phyloP scores from a whole-genome alignment of 1,140 invertebrate species.

The Dufourea novaeangliae region DNA sequence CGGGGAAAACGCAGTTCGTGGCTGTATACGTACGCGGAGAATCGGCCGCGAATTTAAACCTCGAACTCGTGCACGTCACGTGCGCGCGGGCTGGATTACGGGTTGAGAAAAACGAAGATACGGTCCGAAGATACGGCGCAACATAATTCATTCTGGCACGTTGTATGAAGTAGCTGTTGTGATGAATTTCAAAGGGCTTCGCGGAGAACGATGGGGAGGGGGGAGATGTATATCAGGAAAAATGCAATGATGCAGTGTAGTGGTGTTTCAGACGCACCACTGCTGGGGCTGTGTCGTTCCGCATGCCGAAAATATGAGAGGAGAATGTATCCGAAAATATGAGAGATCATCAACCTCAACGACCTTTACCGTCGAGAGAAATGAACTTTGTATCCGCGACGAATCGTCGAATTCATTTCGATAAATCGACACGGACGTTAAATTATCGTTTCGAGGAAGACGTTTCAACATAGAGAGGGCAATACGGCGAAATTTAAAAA shows the following conservation, averaged over 20 bases:
- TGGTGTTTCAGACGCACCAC: not conserved
- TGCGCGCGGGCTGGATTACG: conserved; percentile 24
- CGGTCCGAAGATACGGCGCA: conserved; percentile 26
- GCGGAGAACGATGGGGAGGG: not conserved
- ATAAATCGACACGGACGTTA: not conserved
- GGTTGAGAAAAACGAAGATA: conserved; percentile 48
- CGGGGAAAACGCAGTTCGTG: conserved; percentile 24
- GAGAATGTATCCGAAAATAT: not conserved
- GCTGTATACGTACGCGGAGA: conserved; percentile 17
- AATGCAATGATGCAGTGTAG: conserved; percentile 28
- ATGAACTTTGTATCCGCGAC: not conserved
- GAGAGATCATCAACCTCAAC: not conserved
- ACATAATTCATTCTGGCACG: conserved; percentile 55
- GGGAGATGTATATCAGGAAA: conserved; percentile 39
- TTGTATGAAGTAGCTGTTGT: conserved; percentile 52
- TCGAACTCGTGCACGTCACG: conserved; percentile 25
- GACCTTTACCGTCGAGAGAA: no score
- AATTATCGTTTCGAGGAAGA: not conserved
- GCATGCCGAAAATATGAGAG: not conserved
- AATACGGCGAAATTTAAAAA: not conserved
- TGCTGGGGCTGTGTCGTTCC: not conserved
- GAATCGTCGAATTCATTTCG: not conserved
- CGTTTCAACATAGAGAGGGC: not conserved
- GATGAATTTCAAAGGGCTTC: conserved; percentile 47
- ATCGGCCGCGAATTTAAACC: conserved; percentile 52